Evolutionary conservation across 2,797 vertebrate genomes (phyloP).

Genomic region (Pempheris klunzingeri): DNA sequence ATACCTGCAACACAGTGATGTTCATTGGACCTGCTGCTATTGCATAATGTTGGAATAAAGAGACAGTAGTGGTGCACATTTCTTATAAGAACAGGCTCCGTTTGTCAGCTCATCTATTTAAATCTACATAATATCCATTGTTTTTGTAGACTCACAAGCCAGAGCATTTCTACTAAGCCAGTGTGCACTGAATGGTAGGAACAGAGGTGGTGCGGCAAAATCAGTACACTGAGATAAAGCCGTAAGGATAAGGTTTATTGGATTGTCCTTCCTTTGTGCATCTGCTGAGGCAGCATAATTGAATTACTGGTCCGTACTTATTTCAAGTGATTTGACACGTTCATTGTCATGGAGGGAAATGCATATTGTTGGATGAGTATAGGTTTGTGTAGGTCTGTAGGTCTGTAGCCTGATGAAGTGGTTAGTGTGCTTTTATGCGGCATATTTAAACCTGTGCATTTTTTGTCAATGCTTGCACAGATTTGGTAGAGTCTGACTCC

Average conservation of each 20-base stretch:
- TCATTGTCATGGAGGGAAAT: slow-evolving; percentile 8
- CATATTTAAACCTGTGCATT: not conserved
- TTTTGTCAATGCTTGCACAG: slow-evolving; percentile 12
- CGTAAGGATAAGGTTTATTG: slow-evolving; percentile 2
- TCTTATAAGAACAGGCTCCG: not conserved
- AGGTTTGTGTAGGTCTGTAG: not conserved
- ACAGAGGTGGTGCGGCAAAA: not conserved
- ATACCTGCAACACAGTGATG: not conserved
- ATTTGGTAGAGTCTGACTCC: not conserved
- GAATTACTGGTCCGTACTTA: not conserved
- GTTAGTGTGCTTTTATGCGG: no score
- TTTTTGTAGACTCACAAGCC: not conserved
- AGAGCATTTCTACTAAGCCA: not conserved
- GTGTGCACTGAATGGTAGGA: not conserved
- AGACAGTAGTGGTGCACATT: not conserved
- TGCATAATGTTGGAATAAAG: slow-evolving; percentile 11
- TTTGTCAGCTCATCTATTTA: slow-evolving; percentile 16
- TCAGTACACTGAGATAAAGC: not conserved
- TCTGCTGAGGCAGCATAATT: slow-evolving; percentile 15
- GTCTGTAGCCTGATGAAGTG: not conserved
- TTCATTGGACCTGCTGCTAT: slow-evolving; percentile 8
- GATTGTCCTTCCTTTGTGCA: not conserved
- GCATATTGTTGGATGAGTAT: not conserved
- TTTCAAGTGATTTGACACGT: slow-evolving; percentile 6
- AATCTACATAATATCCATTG: slow-evolving; percentile 1